A percentile compares a stretch with the other conserved stretches of the same genome.
phyloP scores from a whole-genome alignment of 92 coral and sea anemone species.

The Porites divaricata region DNA sequence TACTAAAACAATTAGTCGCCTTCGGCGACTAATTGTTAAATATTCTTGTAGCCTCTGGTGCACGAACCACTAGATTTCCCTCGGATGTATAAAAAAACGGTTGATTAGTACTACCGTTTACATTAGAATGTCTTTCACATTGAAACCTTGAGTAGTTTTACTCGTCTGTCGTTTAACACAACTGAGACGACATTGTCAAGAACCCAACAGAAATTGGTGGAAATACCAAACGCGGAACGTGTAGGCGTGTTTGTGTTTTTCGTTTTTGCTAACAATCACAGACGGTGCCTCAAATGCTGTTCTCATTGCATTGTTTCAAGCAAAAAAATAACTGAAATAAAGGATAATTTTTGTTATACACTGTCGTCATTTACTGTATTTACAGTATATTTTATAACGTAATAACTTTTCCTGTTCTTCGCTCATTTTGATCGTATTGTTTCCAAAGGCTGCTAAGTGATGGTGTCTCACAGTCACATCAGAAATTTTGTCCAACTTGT shows the following conservation, averaged over 20 bases:
- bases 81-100: neutral
- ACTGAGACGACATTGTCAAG: neutral
- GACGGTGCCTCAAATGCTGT: neutral
- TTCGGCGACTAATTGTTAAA: too few species aligned
- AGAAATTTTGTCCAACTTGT: neutral
- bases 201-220: neutral
- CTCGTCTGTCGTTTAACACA: neutral
- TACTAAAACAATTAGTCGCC: too few species aligned
- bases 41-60: too few species aligned
- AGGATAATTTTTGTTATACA: neutral
- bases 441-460: neutral
- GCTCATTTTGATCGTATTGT: neutral
- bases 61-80: too few species aligned
- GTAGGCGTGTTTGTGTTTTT: neutral
- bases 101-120: neutral
- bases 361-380: neutral
- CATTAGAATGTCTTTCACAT: neutral
- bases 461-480: slow-evolving; percentile 13
- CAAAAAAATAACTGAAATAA: neutral
- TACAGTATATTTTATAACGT: neutral
- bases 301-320: neutral
- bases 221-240: neutral
- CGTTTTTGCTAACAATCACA: too few species aligned
- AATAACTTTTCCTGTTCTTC: neutral
- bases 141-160: neutral